Base-by-base conservation (phyloP, 2,888 invertebrate species). In the Atherix ibis region DNA sequence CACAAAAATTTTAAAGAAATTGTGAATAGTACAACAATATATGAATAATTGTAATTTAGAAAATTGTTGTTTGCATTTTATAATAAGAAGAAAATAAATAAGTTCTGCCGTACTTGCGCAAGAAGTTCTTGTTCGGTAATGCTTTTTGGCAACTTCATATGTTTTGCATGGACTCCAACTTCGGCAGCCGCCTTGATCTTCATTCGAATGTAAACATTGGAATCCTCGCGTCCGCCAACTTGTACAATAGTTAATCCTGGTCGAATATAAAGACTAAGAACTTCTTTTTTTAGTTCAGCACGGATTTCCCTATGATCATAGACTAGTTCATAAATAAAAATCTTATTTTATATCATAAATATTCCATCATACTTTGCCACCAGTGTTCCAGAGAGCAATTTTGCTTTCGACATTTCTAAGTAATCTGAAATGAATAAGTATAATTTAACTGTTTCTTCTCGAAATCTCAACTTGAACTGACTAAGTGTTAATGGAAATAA, bases 191-290 rank as follows among this genome's bases (percentile, higher is more conserved):
- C 84, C 58, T 82, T 87, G 36, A 94, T 71, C 65, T 98, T 98
- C 80, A 87, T 89, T 22, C 88, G 69, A 53, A 98, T 97, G 64
- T 98, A 98, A 4, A 97, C 94, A 65, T 95, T 95, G 28, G 97
- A 97, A 63, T 98, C 97, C 58, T 91, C 89, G 2, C 95, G 71
- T 2, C 79, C 82, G 9, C 98, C 98, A 40, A 98, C 97, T 71
- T 97, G 83, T 28, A 97, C 83, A 52, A 97, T 92, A 15, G 91
- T 85, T 43, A 97, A 66, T 10, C 80, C 78, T 0, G 82, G 80
- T 41, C 63, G 57, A 34, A 64, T 52, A 31, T 68, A 67, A 41
- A 82, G 54, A 34, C 65, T 60, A 4, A 54, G 50, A 4, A 89
- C 80, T 50, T 84, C 73, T 45, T 64, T 59, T 5, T 69, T 67